Evolutionary conservation across 2,797 vertebrate species (phyloP), one percentile per base, ranked within the genome.

Genomic region (Staurois parvus): DNA sequence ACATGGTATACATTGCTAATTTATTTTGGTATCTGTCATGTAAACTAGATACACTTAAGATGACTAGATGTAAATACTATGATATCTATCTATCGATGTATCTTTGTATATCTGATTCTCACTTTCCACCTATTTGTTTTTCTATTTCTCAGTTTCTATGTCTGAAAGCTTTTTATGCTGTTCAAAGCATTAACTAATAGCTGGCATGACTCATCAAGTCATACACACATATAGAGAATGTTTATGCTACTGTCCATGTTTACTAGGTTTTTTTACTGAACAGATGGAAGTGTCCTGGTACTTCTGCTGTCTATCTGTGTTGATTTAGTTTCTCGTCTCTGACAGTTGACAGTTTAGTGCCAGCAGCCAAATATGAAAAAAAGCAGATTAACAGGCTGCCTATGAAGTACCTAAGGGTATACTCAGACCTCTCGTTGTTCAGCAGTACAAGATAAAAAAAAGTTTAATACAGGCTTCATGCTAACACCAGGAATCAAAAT

Each of bases 321-420:
- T 85, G 62, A 85, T 85, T 75, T 80, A 80, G 77, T 75, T 77
- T 85, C 84, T 66, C 29, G n/a, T 42, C 84, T 74, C 21, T 79
- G 70, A 85, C 84, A 85, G 84, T 85, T 85, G 84, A 80, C 77
- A 85, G 80, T 79, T 85, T 52, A 56, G 84, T 80, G 84, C 84
- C 84, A 80, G 77, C n/a, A 85, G 84, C 84, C 72, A 85, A 85
- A 85, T 80, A 66, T 80, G 26, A 80, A 73, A 40, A 45, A 80
- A 72, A 85, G 62, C 72, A 64, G 77, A 80, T 85, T 85, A 80
- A 59, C 84, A 80, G 84, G 42, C 77, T 80, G 62, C 40, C 84
- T 56, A 75, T 80, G 84, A 80, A 85, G 70, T 85, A 80, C 84
- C 84, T 85, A 72, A 29, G 84, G 84, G 77, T 85, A 85, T 85